These are phyloP conservation scores for Andrena praecox DNA, from an alignment of 2,888 invertebrate genomes.

Conservation along the genomic window DNA sequence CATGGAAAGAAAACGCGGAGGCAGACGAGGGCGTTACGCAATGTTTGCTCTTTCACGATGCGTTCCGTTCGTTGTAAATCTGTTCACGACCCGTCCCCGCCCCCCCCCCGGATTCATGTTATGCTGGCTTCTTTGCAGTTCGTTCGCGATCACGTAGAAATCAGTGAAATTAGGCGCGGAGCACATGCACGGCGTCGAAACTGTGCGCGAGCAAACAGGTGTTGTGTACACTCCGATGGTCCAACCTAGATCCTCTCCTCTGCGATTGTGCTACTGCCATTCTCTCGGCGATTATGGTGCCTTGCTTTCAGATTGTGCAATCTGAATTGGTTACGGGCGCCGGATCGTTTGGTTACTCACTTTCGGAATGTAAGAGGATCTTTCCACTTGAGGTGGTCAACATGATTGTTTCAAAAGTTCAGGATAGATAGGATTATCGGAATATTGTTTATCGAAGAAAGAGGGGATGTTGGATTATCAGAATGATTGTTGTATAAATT, in stretches of 20 bases:
- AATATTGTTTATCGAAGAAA: too few species aligned
- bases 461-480: too few species aligned
- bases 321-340: too few species aligned
- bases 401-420: too few species aligned
- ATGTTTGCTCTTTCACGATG: neutral
- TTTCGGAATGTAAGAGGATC: too few species aligned
- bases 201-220: constrained; percentile 50
- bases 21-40: neutral
- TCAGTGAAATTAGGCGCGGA: constrained; percentile 18
- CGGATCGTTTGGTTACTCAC: too few species aligned
- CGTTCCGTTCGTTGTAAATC: neutral
- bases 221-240: constrained; percentile 13
- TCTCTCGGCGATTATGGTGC: neutral
- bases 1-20: neutral
- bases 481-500: too few species aligned
- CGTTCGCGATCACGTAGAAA: neutral
- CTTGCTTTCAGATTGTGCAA: neutral
- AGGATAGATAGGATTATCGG: too few species aligned
- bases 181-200: neutral
- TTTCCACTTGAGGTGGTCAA: too few species aligned
- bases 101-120: neutral
- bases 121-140: neutral
- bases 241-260: neutral
- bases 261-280: neutral
- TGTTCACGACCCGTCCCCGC: neutral